Evolutionary conservation across 2,888 invertebrate genomes (phyloP).

Genomic region (Aproaerema taeniolella): DNA sequence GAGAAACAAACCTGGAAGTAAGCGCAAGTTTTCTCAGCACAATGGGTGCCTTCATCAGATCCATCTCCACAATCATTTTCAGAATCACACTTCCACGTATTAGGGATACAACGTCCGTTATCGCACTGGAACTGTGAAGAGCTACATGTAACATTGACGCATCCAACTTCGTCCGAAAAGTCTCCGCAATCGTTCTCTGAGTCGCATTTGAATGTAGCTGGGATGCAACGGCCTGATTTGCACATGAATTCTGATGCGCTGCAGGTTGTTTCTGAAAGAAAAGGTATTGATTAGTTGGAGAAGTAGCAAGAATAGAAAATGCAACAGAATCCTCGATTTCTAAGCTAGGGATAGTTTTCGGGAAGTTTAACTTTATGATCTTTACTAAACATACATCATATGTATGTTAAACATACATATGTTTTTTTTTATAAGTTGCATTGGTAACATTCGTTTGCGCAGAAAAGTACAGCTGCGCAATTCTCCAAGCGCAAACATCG

Average conservation of each 20-base stretch:
- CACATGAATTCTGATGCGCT: constrained; percentile 95
- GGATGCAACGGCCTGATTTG: constrained; percentile 94
- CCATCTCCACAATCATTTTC: constrained; percentile 98
- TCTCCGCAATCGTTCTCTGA: constrained; percentile 97
- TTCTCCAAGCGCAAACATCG: too few relatives aligned
- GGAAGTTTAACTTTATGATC: too few relatives aligned
- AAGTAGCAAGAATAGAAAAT: too few relatives aligned
- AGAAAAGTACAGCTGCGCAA: too few relatives aligned
- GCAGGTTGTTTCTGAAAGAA: constrained; percentile 91
- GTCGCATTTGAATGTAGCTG: constrained; percentile 95
- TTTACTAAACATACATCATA: too few relatives aligned
- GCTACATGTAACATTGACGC: constrained; percentile 94
- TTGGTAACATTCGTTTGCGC: too few relatives aligned
- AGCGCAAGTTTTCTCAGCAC: constrained; percentile 95
- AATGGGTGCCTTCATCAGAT: constrained; percentile 95
- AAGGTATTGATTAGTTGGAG: too few relatives aligned
- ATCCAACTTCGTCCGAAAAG: constrained; percentile 95
- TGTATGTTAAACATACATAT: too few relatives aligned
- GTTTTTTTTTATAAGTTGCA: too few relatives aligned
- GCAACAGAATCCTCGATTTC: too few relatives aligned
- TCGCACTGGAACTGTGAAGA: constrained; percentile 94
- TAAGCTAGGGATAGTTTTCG: too few relatives aligned
- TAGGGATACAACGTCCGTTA: constrained; percentile 94
- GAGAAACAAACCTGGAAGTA: constrained; percentile 81
- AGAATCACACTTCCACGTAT: constrained; percentile 96